Conservation (phyloP, 2,113 vertebrate genomes). For the Tilapia sparmanii region DNA sequence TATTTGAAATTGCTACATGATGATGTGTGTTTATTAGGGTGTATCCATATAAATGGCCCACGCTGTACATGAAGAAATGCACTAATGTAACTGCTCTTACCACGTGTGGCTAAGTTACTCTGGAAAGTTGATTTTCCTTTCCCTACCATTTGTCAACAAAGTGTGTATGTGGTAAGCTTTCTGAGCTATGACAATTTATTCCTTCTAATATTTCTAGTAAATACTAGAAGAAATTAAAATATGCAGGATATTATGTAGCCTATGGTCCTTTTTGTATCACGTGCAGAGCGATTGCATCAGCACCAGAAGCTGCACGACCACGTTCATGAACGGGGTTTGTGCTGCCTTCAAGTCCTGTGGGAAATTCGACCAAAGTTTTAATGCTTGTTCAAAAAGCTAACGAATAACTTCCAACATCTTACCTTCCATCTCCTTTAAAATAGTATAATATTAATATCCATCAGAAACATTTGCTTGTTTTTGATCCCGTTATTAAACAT, state of each 20-base stretch:
- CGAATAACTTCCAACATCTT: background rate
- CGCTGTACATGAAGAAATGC: background rate
- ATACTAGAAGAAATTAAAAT: background rate
- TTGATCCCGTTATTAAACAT: background rate
- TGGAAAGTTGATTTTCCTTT: background rate
- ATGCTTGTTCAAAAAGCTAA: background rate
- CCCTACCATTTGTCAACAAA: background rate
- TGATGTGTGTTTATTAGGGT: too few relatives aligned
- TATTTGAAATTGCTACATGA: too few relatives aligned
- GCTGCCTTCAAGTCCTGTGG: background rate
- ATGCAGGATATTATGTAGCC: background rate
- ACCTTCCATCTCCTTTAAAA: background rate
- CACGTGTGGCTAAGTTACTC: background rate
- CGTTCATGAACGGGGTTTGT: background rate
- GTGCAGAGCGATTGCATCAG: slow-evolving; percentile 29
- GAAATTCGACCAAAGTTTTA: accelerated
- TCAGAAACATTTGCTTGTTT: background rate
- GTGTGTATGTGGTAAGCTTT: background rate
- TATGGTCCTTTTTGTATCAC: background rate
- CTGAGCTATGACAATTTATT: background rate
- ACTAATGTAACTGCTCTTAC: too few relatives aligned
- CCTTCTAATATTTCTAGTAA: background rate
- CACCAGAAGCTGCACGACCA: background rate
- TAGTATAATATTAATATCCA: background rate
- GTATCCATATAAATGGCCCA: too few relatives aligned